These are phyloP conservation scores for Drosophila tristis DNA, from an alignment of 1,140 invertebrate genomes.

Conservation along the genomic window DNA sequence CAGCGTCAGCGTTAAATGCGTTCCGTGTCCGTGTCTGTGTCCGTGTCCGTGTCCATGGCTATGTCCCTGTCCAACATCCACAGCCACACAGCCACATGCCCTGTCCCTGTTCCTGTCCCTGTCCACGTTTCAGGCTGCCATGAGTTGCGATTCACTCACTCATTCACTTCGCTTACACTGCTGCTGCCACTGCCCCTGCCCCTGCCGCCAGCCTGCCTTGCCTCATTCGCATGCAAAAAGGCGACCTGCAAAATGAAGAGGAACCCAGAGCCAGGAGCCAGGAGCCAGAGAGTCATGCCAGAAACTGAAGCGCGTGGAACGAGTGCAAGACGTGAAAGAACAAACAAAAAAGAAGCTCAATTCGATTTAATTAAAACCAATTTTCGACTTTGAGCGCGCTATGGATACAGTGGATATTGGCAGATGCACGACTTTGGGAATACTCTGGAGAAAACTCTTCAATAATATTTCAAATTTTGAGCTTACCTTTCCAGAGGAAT, in stretches of 20 bases:
- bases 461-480: too few species aligned
- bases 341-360: conserved; percentile 60
- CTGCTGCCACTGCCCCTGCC: neutral
- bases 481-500: too few species aligned
- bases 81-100: neutral
- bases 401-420: neutral
- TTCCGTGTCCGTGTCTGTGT: conserved; percentile 66
- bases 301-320: conserved; percentile 21
- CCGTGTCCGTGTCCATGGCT: conserved; percentile 31
- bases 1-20: conserved; percentile 77
- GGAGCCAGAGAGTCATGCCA: conserved; percentile 28
- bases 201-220: conserved; percentile 3
- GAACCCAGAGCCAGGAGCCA: conserved; percentile 7
- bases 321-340: conserved; percentile 8
- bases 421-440: neutral
- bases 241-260: conserved; percentile 51
- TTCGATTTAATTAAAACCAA: conserved; percentile 84
- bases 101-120: neutral
- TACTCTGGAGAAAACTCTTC: neutral
- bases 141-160: conserved; percentile 50
- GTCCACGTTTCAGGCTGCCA: conserved; percentile 26
- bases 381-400: conserved; percentile 69
- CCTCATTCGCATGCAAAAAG: conserved; percentile 59
- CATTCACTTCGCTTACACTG: conserved; percentile 33
- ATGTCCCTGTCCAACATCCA: conserved; percentile 14